A percentile compares a stretch with the other conserved stretches of the same genome.
Conservation (phyloP, 2,888 invertebrate genomes). For the Drosophila sordidapex region DNA sequence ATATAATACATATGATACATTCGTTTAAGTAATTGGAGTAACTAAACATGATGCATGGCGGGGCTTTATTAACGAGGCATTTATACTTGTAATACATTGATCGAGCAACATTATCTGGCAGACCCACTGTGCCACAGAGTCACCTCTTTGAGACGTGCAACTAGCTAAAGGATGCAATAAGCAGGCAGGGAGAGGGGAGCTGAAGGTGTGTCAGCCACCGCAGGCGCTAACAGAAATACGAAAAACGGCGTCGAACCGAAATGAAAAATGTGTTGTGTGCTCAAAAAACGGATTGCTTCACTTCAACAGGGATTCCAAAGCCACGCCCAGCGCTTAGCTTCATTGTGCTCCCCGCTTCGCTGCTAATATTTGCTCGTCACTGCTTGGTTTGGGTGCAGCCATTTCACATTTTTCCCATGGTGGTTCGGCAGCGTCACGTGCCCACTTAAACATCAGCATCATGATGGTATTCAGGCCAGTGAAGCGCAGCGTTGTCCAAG, state of each 20-base stretch:
- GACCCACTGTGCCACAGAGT: neutral
- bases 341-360: neutral
- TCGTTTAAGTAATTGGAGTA: neutral
- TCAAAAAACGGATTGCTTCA: constrained; percentile 60
- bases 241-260: constrained; percentile 38
- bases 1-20: neutral
- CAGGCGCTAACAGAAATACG: constrained; percentile 20
- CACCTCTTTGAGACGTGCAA: neutral
- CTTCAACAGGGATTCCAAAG: constrained; percentile 25
- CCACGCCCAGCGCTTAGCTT: neutral
- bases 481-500: constrained; percentile 55
- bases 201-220: constrained; percentile 4
- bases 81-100: neutral
- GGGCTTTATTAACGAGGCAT: neutral
- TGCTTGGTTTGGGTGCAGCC: constrained; percentile 17
- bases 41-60: neutral
- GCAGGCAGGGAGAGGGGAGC: neutral
- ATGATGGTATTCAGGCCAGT: constrained; percentile 68
- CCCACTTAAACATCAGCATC: constrained; percentile 74
- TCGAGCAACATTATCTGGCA: neutral
- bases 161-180: neutral
- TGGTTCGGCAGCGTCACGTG: constrained; percentile 62
- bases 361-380: constrained; percentile 14
- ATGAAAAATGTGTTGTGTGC: constrained; percentile 40
- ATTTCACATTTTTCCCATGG: constrained; percentile 33